These are phyloP conservation scores for Oryzias celebensis DNA, from an alignment of 2,113 vertebrate species.

Conservation along the genomic window DNA sequence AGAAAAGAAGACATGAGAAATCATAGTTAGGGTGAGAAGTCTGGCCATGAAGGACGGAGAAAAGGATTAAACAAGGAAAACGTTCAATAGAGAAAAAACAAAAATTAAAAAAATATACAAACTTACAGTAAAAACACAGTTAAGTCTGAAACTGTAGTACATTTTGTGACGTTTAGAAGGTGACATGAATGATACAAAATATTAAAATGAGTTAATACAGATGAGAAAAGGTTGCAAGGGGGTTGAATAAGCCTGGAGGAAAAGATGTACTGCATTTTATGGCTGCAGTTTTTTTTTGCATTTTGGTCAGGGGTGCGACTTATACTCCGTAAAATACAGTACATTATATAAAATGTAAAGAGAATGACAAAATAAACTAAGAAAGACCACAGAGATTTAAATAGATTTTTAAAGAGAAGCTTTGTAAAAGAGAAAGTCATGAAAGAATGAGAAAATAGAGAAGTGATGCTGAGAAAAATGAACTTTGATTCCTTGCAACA, in stretches of 20 bases:
- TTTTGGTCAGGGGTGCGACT: too few relatives aligned
- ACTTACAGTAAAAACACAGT: background rate
- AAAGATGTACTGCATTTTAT: too few relatives aligned
- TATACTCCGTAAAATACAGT: too few relatives aligned
- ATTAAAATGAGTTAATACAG: too few relatives aligned
- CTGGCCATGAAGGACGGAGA: background rate
- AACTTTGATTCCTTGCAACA: too few relatives aligned
- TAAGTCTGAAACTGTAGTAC: background rate
- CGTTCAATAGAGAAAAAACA: background rate
- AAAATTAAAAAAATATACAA: background rate
- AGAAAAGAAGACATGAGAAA: background rate
- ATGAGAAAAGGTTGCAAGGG: too few relatives aligned
- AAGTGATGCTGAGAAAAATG: background rate
- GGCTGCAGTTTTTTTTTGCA: too few relatives aligned
- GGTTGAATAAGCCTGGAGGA: too few relatives aligned
- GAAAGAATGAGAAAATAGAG: background rate
- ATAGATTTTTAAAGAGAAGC: background rate
- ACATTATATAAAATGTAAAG: too few relatives aligned
- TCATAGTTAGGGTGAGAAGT: background rate
- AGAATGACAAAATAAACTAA: background rate
- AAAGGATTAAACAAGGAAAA: background rate
- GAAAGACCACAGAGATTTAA: background rate
- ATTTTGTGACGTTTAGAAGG: too few relatives aligned
- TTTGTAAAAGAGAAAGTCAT: conserved; percentile 1
- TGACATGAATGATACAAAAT: too few relatives aligned